A percentile compares a stretch with the other conserved stretches of the same genome.
phyloP scores from a whole-genome alignment of 2,888 invertebrate genomes.

The Rutpela maculata region DNA sequence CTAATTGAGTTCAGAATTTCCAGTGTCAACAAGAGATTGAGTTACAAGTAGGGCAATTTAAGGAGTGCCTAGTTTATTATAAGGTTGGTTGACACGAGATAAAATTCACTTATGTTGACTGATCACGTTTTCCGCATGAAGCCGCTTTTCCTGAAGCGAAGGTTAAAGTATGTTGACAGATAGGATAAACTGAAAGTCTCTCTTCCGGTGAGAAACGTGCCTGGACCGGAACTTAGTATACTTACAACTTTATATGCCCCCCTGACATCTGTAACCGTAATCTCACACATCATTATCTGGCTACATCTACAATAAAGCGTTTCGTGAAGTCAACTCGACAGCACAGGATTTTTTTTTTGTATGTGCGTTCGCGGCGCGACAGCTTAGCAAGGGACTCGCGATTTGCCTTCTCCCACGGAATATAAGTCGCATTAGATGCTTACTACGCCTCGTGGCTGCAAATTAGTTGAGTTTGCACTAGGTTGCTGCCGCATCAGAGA shows the following conservation, averaged over 20 bases:
- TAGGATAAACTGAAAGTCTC: constrained; percentile 67
- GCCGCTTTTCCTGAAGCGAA: constrained; percentile 61
- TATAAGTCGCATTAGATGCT: too few species aligned
- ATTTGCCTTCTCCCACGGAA: too few species aligned
- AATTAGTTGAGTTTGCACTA: too few species aligned
- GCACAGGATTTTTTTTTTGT: background rate
- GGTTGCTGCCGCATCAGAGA: too few species aligned
- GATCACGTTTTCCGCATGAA: constrained; percentile 68
- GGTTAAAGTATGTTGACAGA: constrained; percentile 69
- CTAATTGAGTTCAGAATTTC: constrained; percentile 63
- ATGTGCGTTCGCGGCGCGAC: background rate
- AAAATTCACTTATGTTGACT: constrained; percentile 69
- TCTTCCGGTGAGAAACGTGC: constrained; percentile 68
- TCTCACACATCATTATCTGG: constrained; percentile 48
- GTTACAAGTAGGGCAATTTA: constrained; percentile 62
- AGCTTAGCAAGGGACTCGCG: background rate
- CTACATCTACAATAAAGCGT: background rate
- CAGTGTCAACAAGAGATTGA: constrained; percentile 61
- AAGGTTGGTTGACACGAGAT: constrained; percentile 64
- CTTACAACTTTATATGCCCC: constrained; percentile 58
- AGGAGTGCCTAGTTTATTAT: constrained; percentile 62
- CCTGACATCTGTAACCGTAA: constrained; percentile 49
- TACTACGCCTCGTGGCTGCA: too few species aligned
- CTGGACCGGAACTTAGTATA: constrained; percentile 63
- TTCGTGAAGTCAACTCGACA: background rate